Conservation (phyloP, 92 coral and sea anemone species). For the Phymanthus crucifer region DNA sequence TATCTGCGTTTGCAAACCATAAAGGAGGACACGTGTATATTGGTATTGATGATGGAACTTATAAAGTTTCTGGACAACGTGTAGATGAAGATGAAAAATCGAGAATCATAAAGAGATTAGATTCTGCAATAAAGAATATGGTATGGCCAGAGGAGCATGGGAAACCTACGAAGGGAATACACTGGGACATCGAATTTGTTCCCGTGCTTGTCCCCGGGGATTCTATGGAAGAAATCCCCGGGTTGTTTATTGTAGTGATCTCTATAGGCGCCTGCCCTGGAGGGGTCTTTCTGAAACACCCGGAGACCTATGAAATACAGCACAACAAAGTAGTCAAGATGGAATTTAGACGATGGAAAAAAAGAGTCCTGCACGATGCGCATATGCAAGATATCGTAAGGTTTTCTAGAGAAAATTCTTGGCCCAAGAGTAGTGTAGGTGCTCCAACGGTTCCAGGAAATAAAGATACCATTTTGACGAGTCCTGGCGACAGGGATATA, state of each 20-base stretch:
- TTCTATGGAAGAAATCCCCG: conserved; percentile 10
- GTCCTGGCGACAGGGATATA: background rate
- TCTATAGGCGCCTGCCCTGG: conserved; percentile 29
- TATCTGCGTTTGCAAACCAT: conserved; percentile 50
- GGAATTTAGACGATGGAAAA: conserved; percentile 21
- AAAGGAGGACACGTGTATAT: conserved; percentile 46
- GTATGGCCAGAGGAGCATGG: conserved; percentile 43
- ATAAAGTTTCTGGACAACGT: conserved; percentile 22
- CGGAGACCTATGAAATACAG: conserved; percentile 28
- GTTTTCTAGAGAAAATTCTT: conserved; percentile 14
- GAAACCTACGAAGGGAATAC: conserved; percentile 1
- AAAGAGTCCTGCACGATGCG: conserved; percentile 19
- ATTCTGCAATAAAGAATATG: conserved; percentile 28
- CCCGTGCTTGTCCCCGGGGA: conserved; percentile 14
- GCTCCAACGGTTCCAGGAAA: background rate
- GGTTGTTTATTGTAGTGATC: conserved; percentile 18
- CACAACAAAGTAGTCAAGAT: conserved; percentile 18
- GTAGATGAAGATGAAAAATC: conserved; percentile 13
- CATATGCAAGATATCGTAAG: conserved; percentile 36
- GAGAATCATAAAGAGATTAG: conserved; percentile 25
- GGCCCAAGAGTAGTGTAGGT: background rate
- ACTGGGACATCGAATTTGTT: conserved; percentile 33
- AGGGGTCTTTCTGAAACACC: conserved; percentile 39
- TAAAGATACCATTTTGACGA: background rate
- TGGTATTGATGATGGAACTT: conserved; percentile 40